Percentiles rank a stretch among this genome's conserved stretches.
These are phyloP conservation scores for Parazoanthus swiftii DNA, from an alignment of 92 coral and sea anemone genomes.

Conservation along the genomic window DNA sequence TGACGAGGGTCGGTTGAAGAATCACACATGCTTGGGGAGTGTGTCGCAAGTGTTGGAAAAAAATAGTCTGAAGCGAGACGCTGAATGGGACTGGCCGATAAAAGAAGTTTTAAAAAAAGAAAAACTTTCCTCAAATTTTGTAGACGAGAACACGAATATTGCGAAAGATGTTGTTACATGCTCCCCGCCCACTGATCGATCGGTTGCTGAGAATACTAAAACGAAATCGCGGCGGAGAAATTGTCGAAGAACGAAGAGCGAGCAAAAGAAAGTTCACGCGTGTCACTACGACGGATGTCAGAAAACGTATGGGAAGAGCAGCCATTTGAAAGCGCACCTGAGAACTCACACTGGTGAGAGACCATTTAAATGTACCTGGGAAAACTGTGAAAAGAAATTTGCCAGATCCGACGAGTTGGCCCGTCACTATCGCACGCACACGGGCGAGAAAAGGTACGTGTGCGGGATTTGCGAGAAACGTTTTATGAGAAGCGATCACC, in stretches of 20 bases:
- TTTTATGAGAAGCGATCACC: conserved; percentile 93
- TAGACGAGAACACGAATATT: conserved; percentile 32
- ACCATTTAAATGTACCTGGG: conserved; percentile 87
- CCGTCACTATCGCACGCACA: conserved; percentile 90
- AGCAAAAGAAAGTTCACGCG: conserved; percentile 73
- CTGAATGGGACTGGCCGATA: conserved; percentile 22
- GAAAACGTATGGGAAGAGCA: conserved; percentile 87
- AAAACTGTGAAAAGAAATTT: conserved; percentile 83
- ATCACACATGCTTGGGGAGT: conserved; percentile 63
- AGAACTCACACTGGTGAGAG: conserved; percentile 93
- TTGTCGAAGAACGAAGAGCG: conserved; percentile 51
- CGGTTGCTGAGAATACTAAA: conserved; percentile 65
- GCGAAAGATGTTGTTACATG: conserved; percentile 24
- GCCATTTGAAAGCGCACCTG: conserved; percentile 91
- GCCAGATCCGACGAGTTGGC: conserved; percentile 96
- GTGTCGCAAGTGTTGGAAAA: conserved; percentile 28
- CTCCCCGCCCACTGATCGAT: conserved; percentile 50
- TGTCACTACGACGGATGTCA: conserved; percentile 79
- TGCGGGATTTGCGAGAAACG: conserved; percentile 81
- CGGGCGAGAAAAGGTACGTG: conserved; percentile 88
- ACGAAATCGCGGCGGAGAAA: conserved; percentile 64
- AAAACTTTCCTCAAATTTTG: conserved; percentile 21
- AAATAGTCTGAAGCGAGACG: conserved; percentile 17
- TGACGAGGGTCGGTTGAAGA: conserved; percentile 73
- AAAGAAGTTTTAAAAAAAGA: conserved; percentile 26